Percentiles rank a stretch among this genome's conserved stretches.
phyloP scores from a whole-genome alignment of 1,140 invertebrate species.

The Araneus ventricosus region DNA sequence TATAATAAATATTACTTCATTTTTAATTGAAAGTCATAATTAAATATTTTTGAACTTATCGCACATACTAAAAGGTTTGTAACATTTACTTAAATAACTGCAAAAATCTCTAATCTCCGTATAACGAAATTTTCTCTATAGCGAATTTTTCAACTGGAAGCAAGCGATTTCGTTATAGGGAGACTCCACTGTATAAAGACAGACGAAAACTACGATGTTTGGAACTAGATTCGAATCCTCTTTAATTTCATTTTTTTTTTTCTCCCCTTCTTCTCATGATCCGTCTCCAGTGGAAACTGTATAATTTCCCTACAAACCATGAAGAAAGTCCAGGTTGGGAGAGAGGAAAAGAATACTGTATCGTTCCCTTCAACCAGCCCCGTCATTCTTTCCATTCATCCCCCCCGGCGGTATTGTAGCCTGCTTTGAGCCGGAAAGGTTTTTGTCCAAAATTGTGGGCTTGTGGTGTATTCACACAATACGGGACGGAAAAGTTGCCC shows the following conservation, averaged over 20 bases:
- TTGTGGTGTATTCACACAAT: constrained; percentile 59
- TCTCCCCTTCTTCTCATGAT: neutral
- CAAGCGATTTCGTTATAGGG: too few relatives aligned
- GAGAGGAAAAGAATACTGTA: neutral
- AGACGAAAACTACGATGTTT: too few relatives aligned
- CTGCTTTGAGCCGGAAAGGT: constrained; percentile 24
- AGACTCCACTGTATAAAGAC: too few relatives aligned
- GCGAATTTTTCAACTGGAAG: too few relatives aligned
- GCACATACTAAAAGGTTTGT: too few relatives aligned
- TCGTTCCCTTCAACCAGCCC: neutral
- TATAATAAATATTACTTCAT: too few relatives aligned
- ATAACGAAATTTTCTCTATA: too few relatives aligned
- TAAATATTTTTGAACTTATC: too few relatives aligned
- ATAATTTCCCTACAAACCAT: neutral
- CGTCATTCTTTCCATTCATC: neutral
- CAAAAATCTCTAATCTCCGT: too few relatives aligned
- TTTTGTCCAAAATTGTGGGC: constrained; percentile 65
- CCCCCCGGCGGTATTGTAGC: neutral
- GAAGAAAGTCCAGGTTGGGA: neutral
- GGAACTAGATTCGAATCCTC: too few relatives aligned
- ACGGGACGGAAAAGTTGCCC: constrained; percentile 6
- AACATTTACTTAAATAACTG: too few relatives aligned
- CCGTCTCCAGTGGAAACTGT: neutral
- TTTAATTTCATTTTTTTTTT: neutral
- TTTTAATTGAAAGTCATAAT: too few relatives aligned